Evolutionary conservation across 2,113 vertebrate genomes (phyloP).

Genomic region (Ibidorhyncha struthersii): DNA sequence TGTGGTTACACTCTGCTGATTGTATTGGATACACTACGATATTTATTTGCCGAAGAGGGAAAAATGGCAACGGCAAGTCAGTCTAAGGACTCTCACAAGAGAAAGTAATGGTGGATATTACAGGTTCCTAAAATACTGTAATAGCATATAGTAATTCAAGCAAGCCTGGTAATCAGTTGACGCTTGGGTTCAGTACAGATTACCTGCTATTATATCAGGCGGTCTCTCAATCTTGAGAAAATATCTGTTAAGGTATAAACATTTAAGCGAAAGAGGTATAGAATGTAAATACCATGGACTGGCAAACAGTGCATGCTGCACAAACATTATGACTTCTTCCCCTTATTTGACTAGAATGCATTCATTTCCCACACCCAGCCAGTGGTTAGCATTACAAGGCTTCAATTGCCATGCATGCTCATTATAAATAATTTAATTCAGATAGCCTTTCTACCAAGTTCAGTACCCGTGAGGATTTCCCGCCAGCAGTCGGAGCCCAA

Average conservation of each 20-base stretch:
- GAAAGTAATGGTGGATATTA: conserved; percentile 72
- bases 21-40: conserved; percentile 77
- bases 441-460: not conserved
- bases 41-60: conserved; percentile 66
- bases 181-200: not conserved
- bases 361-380: not conserved
- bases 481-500: not conserved
- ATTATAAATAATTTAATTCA: conserved; percentile 45
- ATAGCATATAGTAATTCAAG: conserved; percentile 70
- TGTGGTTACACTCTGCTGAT: conserved; percentile 73
- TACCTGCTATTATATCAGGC: conserved; percentile 47
- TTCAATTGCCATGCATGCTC: not conserved
- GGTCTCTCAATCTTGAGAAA: conserved; percentile 40
- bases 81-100: conserved; percentile 59
- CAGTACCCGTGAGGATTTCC: not conserved
- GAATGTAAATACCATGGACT: not conserved
- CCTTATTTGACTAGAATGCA: not conserved
- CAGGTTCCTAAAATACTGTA: conserved; percentile 72
- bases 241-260: conserved; percentile 56
- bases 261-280: not conserved
- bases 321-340: not conserved
- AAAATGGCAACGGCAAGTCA: conserved; percentile 64
- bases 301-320: not conserved
- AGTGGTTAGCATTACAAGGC: not conserved
- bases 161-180: conserved; percentile 53